Base-by-base conservation (phyloP, 2,888 invertebrate genomes). In the Drosophila austrosaltans region DNA sequence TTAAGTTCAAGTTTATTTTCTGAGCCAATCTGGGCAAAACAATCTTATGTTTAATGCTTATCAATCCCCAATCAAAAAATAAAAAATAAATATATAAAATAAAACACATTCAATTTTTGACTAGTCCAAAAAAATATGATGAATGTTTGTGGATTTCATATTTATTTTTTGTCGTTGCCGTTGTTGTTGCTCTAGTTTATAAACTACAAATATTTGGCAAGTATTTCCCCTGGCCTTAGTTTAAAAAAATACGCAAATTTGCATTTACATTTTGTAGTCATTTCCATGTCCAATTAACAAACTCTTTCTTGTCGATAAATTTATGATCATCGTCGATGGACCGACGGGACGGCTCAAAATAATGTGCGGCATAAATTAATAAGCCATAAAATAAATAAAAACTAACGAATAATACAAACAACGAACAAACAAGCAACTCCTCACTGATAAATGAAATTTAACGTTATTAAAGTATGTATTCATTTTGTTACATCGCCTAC, bases 301-400 rank as follows among this genome's bases (percentile, higher is more conserved):
- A 57, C 57, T 48, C 48, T 48, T 48, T 48, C 48, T 39, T 57
- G 39, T 57, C 39, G 36, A 25, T 39, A 39, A 57, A 48, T 48
- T 48, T 48, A 48, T 48, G 48, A 48, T 48, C 22, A 10, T 25
- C 48, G 10, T 48, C 22, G 48, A 48, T 25, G 22, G 36, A 10
- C 36, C 48, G 48, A 25, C 48, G 12, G 53, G 40, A 60, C 28
- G 61, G 54, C 16, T 65, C 61, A 57, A 62, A 59, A 63, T 44
- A 59, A 63, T 44, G 39, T 67, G 72, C 68, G 62, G 75, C 59
- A 74, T 74, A 74, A 72, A 74, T 68, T 74, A 72, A 63, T 67
- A 74, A 67, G 62, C 54, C 62, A 59, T 72, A 30, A 53, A 57
- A 57, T 57, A 57, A 57, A 57, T 57, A 72, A 59, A 39, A 71